phyloP scores from a whole-genome alignment of 2,113 vertebrate species.

The Cryptomyrus ogoouensis region DNA sequence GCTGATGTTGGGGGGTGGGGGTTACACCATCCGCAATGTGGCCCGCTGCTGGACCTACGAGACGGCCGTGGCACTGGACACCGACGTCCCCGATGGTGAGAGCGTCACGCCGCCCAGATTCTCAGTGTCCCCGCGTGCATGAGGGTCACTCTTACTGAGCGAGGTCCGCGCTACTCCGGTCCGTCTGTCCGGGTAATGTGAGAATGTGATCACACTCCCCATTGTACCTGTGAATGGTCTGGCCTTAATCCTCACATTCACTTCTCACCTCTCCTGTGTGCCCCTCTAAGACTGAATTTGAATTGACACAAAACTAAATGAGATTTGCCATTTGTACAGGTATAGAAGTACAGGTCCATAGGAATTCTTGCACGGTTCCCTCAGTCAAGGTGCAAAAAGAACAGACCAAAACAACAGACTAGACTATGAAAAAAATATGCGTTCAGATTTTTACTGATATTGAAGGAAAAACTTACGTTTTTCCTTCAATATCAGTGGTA shows the following conservation, averaged over 20 bases:
- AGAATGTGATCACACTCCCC: neutral
- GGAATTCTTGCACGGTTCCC: neutral
- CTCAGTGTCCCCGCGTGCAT: no score
- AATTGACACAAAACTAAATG: neutral
- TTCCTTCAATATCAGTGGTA: neutral
- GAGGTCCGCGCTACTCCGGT: neutral
- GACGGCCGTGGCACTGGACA: conserved; percentile 89
- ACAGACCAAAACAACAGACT: neutral
- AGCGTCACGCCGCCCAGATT: neutral
- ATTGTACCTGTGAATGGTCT: neutral
- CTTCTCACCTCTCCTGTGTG: neutral
- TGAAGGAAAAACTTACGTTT: no score
- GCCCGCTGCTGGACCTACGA: conserved; percentile 96
- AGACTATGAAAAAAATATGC: neutral
- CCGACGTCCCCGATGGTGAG: conserved; percentile 85
- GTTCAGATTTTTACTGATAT: neutral
- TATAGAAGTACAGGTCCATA: neutral
- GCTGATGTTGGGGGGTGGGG: conserved; percentile 94
- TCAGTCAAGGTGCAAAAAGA: neutral
- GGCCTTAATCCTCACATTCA: neutral
- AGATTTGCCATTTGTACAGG: neutral
- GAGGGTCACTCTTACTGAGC: neutral
- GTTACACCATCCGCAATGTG: conserved; percentile 94
- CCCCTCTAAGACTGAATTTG: neutral
- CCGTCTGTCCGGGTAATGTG: neutral